These are phyloP conservation scores for Acrobasis repandana DNA, from an alignment of 2,888 invertebrate genomes.

Conservation along the genomic window DNA sequence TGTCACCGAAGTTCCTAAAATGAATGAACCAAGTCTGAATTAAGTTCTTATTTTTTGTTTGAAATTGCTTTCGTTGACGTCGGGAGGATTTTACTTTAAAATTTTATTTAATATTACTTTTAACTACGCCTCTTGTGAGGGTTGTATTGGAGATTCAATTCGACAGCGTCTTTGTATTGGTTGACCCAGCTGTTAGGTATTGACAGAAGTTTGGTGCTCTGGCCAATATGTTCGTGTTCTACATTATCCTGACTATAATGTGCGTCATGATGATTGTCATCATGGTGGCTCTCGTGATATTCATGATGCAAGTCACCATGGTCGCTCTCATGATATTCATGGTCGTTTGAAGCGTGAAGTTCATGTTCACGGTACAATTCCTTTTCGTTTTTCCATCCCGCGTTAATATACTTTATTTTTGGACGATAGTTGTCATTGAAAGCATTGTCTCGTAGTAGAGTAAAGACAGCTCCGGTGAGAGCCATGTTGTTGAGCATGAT, in stretches of 20 bases:
- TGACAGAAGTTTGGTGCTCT: not conserved
- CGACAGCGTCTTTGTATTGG: slow-evolving; percentile 27
- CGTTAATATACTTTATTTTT: slow-evolving; percentile 82
- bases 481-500: slow-evolving; percentile 87
- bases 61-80: no score
- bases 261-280: slow-evolving; percentile 31
- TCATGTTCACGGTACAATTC: slow-evolving; percentile 25
- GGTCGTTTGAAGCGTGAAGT: not conserved
- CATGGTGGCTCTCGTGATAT: not conserved
- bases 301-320: no score
- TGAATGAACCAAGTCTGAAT: no score
- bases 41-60: no score
- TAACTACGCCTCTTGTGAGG: slow-evolving; percentile 19
- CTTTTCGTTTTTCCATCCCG: slow-evolving; percentile 80
- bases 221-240: not conserved
- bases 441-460: slow-evolving; percentile 82
- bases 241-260: slow-evolving; percentile 32
- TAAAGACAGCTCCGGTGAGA: slow-evolving; percentile 83
- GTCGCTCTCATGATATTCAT: not conserved
- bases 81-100: no score
- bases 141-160: slow-evolving; percentile 29
- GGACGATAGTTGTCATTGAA: slow-evolving; percentile 80
- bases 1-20: no score
- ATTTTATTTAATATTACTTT: not conserved
- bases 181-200: slow-evolving; percentile 2